A percentile compares a stretch with the other conserved stretches of the same genome.
These are phyloP conservation scores for Enteromius viviparus DNA, from an alignment of 2,797 vertebrate species.

Conservation along the genomic window DNA sequence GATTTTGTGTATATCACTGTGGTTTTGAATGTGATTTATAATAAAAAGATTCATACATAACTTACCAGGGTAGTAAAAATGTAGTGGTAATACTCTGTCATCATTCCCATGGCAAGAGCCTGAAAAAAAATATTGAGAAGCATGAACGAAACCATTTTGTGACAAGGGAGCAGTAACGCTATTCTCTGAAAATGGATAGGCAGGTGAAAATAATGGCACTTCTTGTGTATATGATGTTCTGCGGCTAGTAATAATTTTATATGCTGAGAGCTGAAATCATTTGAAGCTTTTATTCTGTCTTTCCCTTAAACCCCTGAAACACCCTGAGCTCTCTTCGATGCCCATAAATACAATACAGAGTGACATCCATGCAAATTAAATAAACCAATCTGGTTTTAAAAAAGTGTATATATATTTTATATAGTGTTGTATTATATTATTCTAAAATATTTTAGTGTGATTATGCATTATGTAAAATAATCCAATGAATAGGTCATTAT, in stretches of 20 bases:
- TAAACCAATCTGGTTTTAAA: not conserved
- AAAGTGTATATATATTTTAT: not conserved
- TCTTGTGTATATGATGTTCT: slow-evolving; percentile 13
- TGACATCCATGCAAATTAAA: not conserved
- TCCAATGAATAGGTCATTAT: not conserved
- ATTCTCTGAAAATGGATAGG: slow-evolving; percentile 45
- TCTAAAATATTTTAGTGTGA: not conserved
- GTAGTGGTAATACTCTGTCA: slow-evolving; percentile 99
- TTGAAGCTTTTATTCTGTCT: not conserved
- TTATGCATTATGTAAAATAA: not conserved
- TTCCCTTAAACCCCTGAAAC: not conserved
- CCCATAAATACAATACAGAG: slow-evolving; percentile 7
- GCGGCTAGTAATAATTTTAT: not conserved
- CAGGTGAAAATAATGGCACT: slow-evolving; percentile 12
- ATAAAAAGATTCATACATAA: slow-evolving; percentile 50
- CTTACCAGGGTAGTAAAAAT: slow-evolving; percentile 99
- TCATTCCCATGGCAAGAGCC: slow-evolving; percentile 99
- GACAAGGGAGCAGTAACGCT: slow-evolving; percentile 18
- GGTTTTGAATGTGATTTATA: slow-evolving; percentile 4
- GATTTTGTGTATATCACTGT: not conserved
- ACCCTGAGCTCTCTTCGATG: not conserved
- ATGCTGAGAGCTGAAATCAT: slow-evolving; percentile 25
- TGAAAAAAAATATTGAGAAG: slow-evolving; percentile 66
- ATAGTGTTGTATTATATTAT: not conserved
- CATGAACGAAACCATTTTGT: slow-evolving; percentile 32